Percentiles rank a stretch among this genome's conserved stretches.
phyloP scores from a whole-genome alignment of 2,797 vertebrate species.

The Natrix natrix region DNA sequence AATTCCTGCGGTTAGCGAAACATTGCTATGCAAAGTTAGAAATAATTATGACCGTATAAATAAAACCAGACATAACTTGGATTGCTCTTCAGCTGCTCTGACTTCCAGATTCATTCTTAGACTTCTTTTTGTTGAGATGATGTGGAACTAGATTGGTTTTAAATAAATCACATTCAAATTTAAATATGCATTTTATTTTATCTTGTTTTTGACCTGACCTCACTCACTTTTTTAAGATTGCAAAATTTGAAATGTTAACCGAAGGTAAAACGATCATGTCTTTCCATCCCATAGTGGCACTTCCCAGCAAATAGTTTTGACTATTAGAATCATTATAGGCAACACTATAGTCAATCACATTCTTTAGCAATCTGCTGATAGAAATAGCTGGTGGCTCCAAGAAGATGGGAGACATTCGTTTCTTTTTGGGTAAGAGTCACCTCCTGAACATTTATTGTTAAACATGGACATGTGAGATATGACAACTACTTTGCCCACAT shows the following conservation, averaged over 20 bases:
- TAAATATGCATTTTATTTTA: not conserved
- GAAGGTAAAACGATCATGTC: not conserved
- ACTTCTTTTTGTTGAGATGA: not conserved
- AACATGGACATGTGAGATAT: not conserved
- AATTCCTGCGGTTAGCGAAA: not conserved
- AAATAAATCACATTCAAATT: not conserved
- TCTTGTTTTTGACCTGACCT: not conserved
- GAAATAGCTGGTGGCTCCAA: not conserved
- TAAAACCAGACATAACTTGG: not conserved
- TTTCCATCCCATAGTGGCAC: not conserved
- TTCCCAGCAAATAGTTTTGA: not conserved
- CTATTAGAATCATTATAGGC: not conserved
- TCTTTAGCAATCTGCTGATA: not conserved
- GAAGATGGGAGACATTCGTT: not conserved
- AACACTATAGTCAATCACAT: not conserved
- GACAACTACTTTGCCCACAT: not conserved
- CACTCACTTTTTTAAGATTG: not conserved
- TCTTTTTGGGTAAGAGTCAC: not conserved
- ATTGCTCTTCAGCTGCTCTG: not conserved
- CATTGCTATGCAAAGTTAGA: not conserved
- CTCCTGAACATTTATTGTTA: not conserved
- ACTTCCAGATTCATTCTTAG: not conserved
- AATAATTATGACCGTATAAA: not conserved
- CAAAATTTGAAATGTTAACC: not conserved
- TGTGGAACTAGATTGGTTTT: not conserved